Evolutionary conservation across 2,888 invertebrate species (phyloP).

Genomic region (Cyclophora albipunctata): DNA sequence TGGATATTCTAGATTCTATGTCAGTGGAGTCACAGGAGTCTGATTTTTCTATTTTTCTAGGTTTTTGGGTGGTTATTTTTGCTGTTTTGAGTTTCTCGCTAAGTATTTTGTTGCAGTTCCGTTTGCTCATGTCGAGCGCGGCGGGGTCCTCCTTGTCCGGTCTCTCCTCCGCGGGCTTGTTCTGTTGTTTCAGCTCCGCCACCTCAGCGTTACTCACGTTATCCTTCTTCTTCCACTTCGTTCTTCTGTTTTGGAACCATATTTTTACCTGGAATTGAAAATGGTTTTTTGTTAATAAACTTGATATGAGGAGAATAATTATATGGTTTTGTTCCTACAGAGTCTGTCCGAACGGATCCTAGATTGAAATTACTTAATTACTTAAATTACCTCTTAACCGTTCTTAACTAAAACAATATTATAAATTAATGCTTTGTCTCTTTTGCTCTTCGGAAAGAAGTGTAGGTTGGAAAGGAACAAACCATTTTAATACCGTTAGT

Average conservation of each 20-base stretch:
- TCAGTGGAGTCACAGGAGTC: conserved; percentile 51
- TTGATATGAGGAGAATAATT: conserved; percentile 2
- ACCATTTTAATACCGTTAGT: no score
- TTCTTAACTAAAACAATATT: no score
- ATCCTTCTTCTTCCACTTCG: conserved; percentile 91
- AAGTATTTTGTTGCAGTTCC: conserved; percentile 56
- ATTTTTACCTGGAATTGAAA: conserved; percentile 86
- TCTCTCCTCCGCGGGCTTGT: conserved; percentile 42
- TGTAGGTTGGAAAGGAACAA: no score
- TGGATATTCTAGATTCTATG: conserved; percentile 69
- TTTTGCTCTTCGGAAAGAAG: no score
- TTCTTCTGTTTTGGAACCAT: conserved; percentile 90
- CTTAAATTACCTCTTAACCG: no score
- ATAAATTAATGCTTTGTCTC: no score
- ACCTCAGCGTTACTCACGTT: conserved; percentile 92
- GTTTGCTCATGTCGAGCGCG: conserved; percentile 63
- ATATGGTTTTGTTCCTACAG: no score
- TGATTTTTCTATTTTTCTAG: conserved; percentile 44
- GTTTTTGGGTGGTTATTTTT: conserved; percentile 39
- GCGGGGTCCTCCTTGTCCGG: conserved; percentile 54
- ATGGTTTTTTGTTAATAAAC: neutral
- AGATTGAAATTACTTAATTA: no score
- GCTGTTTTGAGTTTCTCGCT: conserved; percentile 54
- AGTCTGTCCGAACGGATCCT: no score
- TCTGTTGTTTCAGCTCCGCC: conserved; percentile 84